phyloP scores from a whole-genome alignment of 2,113 vertebrate genomes.

The Blennius ocellaris region DNA sequence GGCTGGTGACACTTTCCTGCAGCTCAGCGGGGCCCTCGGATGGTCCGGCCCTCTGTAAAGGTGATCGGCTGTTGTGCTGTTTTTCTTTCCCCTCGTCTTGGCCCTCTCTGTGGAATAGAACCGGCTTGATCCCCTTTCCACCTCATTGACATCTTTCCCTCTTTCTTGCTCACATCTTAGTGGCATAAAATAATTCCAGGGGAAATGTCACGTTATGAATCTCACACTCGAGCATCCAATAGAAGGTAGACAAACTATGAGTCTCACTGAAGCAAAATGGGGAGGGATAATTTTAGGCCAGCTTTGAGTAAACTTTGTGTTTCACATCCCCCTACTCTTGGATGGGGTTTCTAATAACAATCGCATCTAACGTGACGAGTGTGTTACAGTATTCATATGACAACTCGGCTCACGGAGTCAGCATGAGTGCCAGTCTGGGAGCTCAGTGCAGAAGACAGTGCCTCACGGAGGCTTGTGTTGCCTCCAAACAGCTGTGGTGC shows the following conservation, averaged over 20 bases:
- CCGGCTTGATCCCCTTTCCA: conserved; percentile 44
- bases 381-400: conserved; percentile 44
- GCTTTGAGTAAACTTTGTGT: too few relatives aligned
- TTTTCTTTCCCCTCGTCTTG: conserved; percentile 82
- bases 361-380: conserved; percentile 14
- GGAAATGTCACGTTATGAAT: conserved; percentile 14
- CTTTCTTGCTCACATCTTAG: conserved; percentile 15
- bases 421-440: conserved; percentile 63
- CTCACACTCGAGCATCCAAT: too few relatives aligned
- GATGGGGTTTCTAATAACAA: conserved; percentile 18
- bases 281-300: too few relatives aligned
- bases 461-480: conserved; percentile 64
- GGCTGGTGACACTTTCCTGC: conserved; percentile 82
- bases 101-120: conserved; percentile 61
- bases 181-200: conserved; percentile 18
- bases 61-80: conserved; percentile 89
- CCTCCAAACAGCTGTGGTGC: conserved; percentile 78
- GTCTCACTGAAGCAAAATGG: too few relatives aligned
- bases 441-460: conserved; percentile 54
- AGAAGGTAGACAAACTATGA: too few relatives aligned
- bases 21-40: conserved; percentile 78
- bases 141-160: conserved; percentile 47
- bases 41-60: conserved; percentile 85
- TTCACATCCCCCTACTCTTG: background rate
- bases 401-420: conserved; percentile 53